Evolutionary conservation across 2,797 vertebrate species (phyloP).

Genomic region (Myotis findleyi): DNA sequence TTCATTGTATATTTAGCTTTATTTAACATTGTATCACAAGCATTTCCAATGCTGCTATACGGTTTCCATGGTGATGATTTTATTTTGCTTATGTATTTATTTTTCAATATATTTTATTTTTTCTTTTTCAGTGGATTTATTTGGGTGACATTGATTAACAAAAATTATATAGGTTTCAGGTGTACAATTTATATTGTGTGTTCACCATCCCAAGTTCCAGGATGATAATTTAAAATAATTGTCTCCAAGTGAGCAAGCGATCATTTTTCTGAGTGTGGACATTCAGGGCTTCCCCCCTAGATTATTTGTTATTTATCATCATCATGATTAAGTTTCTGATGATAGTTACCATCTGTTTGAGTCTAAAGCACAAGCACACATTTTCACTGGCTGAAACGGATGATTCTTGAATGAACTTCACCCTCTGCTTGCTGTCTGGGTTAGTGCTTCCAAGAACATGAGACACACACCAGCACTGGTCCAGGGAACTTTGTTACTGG

Average conservation of each 20-base stretch:
- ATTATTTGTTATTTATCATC: neutral
- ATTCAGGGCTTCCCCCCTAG: neutral
- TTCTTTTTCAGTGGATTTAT: neutral
- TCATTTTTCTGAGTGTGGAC: neutral
- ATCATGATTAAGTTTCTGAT: neutral
- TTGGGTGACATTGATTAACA: neutral
- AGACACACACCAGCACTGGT: neutral
- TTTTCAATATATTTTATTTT: neutral
- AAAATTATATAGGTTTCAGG: neutral
- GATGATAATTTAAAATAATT: slow-evolving; percentile 25
- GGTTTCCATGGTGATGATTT: neutral
- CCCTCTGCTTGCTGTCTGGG: neutral
- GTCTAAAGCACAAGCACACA: neutral
- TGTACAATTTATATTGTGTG: neutral
- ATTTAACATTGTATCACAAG: neutral
- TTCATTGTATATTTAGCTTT: neutral
- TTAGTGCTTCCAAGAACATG: neutral
- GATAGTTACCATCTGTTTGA: neutral
- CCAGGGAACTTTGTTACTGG: neutral
- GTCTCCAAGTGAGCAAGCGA: neutral
- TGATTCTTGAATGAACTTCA: neutral
- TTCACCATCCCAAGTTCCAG: neutral
- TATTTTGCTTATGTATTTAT: neutral
- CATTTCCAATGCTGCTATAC: neutral
- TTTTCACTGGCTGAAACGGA: neutral